Evolutionary conservation across 1,140 invertebrate genomes (phyloP), one percentile per base, ranked within the genome.

Genomic region (Pseudachorutes palmiensis): DNA sequence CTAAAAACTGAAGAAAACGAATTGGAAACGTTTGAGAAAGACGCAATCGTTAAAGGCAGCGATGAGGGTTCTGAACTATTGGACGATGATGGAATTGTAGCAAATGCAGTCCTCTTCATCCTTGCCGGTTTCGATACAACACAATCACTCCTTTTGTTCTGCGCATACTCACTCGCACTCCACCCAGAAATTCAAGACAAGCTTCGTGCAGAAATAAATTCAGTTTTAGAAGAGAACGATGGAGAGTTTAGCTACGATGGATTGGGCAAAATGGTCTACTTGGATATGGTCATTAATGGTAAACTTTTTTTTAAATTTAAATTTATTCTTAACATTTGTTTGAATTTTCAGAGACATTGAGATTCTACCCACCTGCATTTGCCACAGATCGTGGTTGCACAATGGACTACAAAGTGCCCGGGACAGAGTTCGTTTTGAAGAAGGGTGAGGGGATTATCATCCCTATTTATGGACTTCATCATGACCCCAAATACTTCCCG

Each of bases 111-210:
- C 55, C n/a, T 58, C 22, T 58, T 58, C 55, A 58, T 58, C 22
- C 55, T 58, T 5, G 55, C 55, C 5, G 55, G 55, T 58, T 58
- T 24, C 55, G 28, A 29, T 70, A 88, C 88, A 0, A 86, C 87
- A 0, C 82, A 85, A 1, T 82, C 83, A 0, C 80, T 85, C 0
- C 78, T 87, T 1, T 79, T 82, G 28, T 83, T 83, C 64, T 79
- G 80, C 1, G 68, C 84, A 0, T 85, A 82, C 68, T 80, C 83
- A 71, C 75, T 88, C 59, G 82, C 87, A 0, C 76, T 80, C 41
- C 78, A 87, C 74, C 79, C 80, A 1, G 80, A 83, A 1, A 78
- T 85, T 61, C 89, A 91, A 76, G 77, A 82, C 26, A 81, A 79
- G 69, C 72, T 86, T 0, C 76, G 80, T 19, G 24, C 66, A 24